A percentile compares a stretch with the other conserved stretches of the same genome.
phyloP scores from a whole-genome alignment of 1,140 invertebrate genomes.

The Dryas iulia region DNA sequence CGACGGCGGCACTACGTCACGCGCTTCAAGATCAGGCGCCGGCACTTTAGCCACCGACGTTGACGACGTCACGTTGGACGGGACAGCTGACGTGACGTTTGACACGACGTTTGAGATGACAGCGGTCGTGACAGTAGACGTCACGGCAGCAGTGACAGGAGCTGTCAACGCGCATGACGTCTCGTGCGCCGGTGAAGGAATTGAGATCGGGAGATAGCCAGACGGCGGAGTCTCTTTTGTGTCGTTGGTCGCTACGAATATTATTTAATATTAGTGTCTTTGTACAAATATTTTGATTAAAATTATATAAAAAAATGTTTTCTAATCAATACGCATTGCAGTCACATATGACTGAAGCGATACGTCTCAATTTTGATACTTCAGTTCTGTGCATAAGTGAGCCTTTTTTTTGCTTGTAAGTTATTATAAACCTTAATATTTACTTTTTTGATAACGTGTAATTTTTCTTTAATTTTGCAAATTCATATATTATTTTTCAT shows the following conservation, averaged over 20 bases:
- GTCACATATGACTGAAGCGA: background rate
- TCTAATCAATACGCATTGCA: too few relatives aligned
- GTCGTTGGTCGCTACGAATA: background rate
- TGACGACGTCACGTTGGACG: background rate
- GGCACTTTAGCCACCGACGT: background rate
- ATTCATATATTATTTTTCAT: too few relatives aligned
- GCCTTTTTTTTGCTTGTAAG: too few relatives aligned
- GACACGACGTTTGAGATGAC: background rate
- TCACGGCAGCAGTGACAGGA: conserved; percentile 1
- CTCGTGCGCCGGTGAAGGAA: conserved; percentile 5
- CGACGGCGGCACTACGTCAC: conserved; percentile 8
- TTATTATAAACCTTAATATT: too few relatives aligned
- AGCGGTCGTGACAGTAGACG: background rate
- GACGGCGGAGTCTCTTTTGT: background rate
- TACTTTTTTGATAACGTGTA: too few relatives aligned
- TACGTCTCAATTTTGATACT: background rate
- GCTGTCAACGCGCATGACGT: conserved; percentile 1
- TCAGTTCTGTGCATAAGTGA: too few relatives aligned
- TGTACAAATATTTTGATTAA: background rate
- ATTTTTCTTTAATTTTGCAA: too few relatives aligned
- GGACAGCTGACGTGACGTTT: background rate
- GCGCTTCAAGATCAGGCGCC: conserved; percentile 7
- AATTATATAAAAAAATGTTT: background rate
- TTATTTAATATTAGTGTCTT: background rate
- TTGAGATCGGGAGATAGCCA: background rate